Base-by-base conservation (phyloP, 2,113 vertebrate genomes). In the Pedionomus torquatus region DNA sequence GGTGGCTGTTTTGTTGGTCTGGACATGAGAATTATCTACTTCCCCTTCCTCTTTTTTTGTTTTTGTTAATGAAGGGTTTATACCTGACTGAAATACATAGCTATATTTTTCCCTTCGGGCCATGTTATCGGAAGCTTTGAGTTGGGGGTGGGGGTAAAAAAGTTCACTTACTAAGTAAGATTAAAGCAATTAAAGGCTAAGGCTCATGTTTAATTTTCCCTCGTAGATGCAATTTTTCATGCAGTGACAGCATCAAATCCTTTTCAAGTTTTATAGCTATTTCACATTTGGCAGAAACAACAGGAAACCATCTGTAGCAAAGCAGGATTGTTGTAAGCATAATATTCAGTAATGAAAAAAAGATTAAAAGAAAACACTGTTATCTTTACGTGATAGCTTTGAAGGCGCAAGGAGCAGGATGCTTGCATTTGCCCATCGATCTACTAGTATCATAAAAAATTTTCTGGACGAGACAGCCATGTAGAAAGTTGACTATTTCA, bases 201-300 rank as follows among this genome's bases (percentile, higher is more conserved):
- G 83, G 87, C 83, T 95, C 94, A 55, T 86, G 92, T 96, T 95
- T 90, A 97, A 94, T 96, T 95, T 96, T 92, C 92, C 89, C 83
- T 96, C 39, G 31, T 94, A 94, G 95, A 97, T 95, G 57, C 71
- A 61, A 83, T 96, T 97, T 96, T 93, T 97, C 89, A 60, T 91
- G 77, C 83, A 84, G 60, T 83, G 96, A 97, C 89, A 96, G 72
- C 92, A 87, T 90, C 93, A 87, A 80, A 88, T 90, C 90, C 97
- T 87, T 97, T 98, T 98, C 83, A 97, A 97, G 97, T 98, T 98
- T 98, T 96, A 97, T 86, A 97, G 95, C 89, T 90, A 93, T 96
- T 96, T 93, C 78, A 82, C 87, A 91, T 97, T 96, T 97, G 97
- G 96, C 97, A 97, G 92, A 95, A 98, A 97, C 95, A 96, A 96